Percentiles rank a stretch among this genome's conserved stretches.
Conservation (phyloP, 2,797 vertebrate species). For the Australoheros facetus region DNA sequence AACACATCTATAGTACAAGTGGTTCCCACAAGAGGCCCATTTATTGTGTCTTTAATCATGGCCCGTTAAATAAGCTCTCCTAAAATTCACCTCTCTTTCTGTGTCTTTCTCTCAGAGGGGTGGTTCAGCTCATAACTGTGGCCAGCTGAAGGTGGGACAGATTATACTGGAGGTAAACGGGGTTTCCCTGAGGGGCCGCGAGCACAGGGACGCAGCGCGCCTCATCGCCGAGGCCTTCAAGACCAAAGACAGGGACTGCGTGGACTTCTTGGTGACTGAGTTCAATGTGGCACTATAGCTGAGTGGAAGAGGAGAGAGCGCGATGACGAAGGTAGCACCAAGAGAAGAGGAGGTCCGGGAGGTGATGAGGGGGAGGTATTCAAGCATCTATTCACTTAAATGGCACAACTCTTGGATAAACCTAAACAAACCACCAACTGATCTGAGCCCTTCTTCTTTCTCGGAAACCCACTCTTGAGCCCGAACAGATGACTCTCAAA, state of each 20-base stretch:
- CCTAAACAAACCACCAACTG: constrained; percentile 21
- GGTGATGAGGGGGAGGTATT: not conserved
- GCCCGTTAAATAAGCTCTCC: not conserved
- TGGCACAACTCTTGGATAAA: constrained; percentile 64
- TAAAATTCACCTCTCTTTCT: not conserved
- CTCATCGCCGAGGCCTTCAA: constrained; percentile 98
- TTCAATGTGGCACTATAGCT: constrained; percentile 93
- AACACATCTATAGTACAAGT: not conserved
- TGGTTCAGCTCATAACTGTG: constrained; percentile 94
- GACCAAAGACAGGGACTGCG: constrained; percentile 92
- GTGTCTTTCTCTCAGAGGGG: constrained; percentile 80
- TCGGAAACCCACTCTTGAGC: constrained; percentile 1
- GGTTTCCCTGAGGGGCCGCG: constrained; percentile 86
- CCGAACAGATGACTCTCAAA: constrained; percentile 14
- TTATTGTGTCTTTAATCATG: not conserved
- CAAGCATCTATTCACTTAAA: constrained; percentile 39
- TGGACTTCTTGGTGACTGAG: constrained; percentile 96
- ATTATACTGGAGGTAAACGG: constrained; percentile 97
- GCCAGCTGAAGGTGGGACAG: constrained; percentile 96
- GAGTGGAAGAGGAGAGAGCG: constrained; percentile 18
- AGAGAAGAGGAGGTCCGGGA: not conserved
- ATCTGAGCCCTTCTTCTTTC: constrained; percentile 50
- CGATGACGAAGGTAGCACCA: not conserved
- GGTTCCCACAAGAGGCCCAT: not conserved
- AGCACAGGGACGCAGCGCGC: constrained; percentile 92